Percentiles rank a stretch among this genome's conserved stretches.
Conservation (phyloP, 92 coral and sea anemone species). For the Actinernus sp. region DNA sequence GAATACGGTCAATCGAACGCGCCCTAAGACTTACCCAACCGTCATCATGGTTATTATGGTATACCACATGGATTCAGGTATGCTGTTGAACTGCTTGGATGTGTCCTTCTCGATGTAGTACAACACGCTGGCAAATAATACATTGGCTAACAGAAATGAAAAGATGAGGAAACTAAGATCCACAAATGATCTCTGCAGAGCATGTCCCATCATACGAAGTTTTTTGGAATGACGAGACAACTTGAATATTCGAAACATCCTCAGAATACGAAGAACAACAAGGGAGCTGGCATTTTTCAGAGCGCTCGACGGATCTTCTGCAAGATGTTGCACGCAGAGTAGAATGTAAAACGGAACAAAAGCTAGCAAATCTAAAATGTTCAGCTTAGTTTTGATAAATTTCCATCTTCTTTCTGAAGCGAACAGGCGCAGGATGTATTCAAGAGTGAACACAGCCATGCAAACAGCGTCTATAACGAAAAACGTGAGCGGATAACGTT, state of each 20-base stretch:
- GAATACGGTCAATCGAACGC: too few relatives aligned
- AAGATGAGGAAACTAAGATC: slow-evolving; percentile 91
- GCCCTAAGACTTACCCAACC: slow-evolving; percentile 96
- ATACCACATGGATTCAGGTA: slow-evolving; percentile 98
- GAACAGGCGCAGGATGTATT: slow-evolving; percentile 80
- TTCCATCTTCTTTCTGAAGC: slow-evolving; percentile 67
- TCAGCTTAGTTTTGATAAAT: slow-evolving; percentile 71
- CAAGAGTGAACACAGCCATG: slow-evolving; percentile 80
- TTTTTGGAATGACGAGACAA: slow-evolving; percentile 92
- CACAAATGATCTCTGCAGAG: slow-evolving; percentile 78
- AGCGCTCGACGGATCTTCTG: slow-evolving; percentile 27
- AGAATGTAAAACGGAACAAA: slow-evolving; percentile 82
- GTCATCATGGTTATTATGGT: slow-evolving; percentile 98
- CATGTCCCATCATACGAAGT: slow-evolving; percentile 85
- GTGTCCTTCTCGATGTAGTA: slow-evolving; percentile 68
- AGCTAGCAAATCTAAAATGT: slow-evolving; percentile 84
- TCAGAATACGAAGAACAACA: slow-evolving; percentile 80
- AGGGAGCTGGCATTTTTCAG: slow-evolving; percentile 77
- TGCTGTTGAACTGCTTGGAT: slow-evolving; percentile 69
- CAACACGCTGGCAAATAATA: slow-evolving; percentile 89
- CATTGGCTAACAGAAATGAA: slow-evolving; percentile 81
- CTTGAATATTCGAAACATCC: slow-evolving; percentile 86
- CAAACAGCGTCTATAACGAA: slow-evolving; percentile 75
- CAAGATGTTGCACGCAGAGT: slow-evolving; percentile 42
- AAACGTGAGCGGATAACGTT: slow-evolving; percentile 57